Percentiles rank a stretch among this genome's conserved stretches.
Conservation (phyloP, 2,113 vertebrate species). For the Macaca nemestrina region DNA sequence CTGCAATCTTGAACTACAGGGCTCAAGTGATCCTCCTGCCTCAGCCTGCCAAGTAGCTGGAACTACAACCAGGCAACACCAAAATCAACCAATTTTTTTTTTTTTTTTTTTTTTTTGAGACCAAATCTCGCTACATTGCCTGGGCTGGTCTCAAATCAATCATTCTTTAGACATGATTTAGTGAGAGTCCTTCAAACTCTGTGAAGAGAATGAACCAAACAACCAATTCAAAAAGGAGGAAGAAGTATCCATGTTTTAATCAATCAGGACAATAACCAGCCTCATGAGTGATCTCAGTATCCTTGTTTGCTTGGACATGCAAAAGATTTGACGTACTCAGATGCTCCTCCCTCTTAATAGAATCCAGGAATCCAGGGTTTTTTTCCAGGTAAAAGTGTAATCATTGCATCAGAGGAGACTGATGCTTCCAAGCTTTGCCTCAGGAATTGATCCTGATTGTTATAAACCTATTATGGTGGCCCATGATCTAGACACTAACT, state of each 20-base stretch:
- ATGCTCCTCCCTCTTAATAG: background rate
- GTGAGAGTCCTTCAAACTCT: background rate
- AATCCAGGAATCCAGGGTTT: background rate
- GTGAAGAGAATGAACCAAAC: background rate
- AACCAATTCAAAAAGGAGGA: background rate
- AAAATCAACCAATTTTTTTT: too few species aligned
- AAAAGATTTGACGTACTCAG: background rate
- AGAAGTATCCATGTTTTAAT: background rate
- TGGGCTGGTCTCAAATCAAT: background rate
- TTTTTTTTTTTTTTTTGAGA: too few species aligned
- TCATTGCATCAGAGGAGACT: background rate
- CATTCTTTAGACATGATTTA: background rate
- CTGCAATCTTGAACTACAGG: too few species aligned
- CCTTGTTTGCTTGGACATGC: background rate
- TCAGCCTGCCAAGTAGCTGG: too few species aligned
- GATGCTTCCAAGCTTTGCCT: background rate
- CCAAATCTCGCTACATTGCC: too few species aligned
- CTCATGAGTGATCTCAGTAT: background rate
- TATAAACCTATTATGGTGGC: background rate
- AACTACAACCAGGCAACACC: too few species aligned
- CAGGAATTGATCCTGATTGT: background rate
- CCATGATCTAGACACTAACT: background rate
- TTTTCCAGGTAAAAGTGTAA: background rate
- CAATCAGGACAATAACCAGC: background rate
- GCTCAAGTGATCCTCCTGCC: too few species aligned